Evolutionary conservation across 2,113 vertebrate genomes (phyloP).

Genomic region (Phaethornis superciliosus): DNA sequence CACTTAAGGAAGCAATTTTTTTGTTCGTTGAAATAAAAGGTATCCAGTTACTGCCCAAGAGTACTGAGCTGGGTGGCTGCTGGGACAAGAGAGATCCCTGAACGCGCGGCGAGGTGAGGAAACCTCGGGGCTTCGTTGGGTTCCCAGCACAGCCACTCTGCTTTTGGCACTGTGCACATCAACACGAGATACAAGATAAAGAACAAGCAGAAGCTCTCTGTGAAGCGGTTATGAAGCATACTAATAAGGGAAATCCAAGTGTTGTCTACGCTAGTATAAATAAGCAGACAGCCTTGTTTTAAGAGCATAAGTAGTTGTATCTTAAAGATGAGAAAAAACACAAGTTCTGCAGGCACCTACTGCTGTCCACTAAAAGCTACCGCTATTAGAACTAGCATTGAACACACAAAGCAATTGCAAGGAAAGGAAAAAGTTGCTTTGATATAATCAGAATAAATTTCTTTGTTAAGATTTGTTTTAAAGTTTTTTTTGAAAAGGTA

Average conservation of each 20-base stretch:
- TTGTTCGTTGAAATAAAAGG: conserved; percentile 94
- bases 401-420: conserved; percentile 99
- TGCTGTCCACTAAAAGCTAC: conserved; percentile 99
- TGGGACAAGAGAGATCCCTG: conserved; percentile 77
- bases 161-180: conserved; percentile 99
- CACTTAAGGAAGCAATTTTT: conserved; percentile 98
- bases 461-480: conserved; percentile 93
- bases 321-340: conserved; percentile 97
- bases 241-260: conserved; percentile 97
- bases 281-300: conserved; percentile 91
- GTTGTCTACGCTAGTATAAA: conserved; percentile 93
- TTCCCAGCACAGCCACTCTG: conserved; percentile 79
- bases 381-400: conserved; percentile 99
- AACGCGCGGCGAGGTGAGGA: conserved; percentile 75
- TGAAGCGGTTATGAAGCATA: conserved; percentile 98
- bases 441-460: conserved; percentile 99
- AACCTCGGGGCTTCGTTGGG: conserved; percentile 72
- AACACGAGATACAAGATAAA: conserved; percentile 99
- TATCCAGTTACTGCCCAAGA: conserved; percentile 88
- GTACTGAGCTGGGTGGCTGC: conserved; percentile 89
- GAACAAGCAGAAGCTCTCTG: conserved; percentile 99
- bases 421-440: conserved; percentile 98
- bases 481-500: conserved; percentile 97
- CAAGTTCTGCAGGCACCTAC: conserved; percentile 98
- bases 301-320: conserved; percentile 95